Evolutionary conservation across 2,797 vertebrate genomes (phyloP).

Genomic region (Falco biarmicus): DNA sequence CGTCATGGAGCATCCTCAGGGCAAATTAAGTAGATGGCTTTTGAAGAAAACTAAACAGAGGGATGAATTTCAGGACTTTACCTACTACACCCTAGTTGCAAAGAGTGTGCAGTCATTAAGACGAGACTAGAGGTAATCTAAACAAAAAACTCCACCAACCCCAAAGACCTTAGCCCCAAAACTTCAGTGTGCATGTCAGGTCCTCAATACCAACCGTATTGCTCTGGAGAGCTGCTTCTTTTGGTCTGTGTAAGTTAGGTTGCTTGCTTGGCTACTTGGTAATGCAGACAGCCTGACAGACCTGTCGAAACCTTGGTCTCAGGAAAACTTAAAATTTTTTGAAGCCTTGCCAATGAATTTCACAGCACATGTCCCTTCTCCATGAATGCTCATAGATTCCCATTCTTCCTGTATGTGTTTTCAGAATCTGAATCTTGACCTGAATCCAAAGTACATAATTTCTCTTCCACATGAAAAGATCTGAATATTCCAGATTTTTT

Average conservation of each 20-base stretch:
- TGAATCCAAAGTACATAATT: not conserved
- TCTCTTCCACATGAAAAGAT: not conserved
- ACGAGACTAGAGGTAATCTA: not conserved
- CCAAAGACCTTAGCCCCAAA: not conserved
- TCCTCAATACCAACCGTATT: not conserved
- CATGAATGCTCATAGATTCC: not conserved
- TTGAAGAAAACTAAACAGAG: not conserved
- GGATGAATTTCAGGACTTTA: not conserved
- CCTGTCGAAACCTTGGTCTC: not conserved
- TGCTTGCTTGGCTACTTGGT: not conserved
- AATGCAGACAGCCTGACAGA: not conserved
- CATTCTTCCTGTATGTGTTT: not conserved
- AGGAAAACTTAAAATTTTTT: not conserved
- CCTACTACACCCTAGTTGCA: not conserved
- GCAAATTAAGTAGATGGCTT: not conserved
- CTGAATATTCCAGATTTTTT: not conserved
- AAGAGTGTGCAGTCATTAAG: not conserved
- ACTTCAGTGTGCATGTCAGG: not conserved
- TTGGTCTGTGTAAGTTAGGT: not conserved
- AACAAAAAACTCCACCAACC: not conserved
- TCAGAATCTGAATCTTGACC: not conserved
- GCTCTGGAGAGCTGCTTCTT: not conserved
- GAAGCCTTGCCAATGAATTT: not conserved
- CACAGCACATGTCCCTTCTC: not conserved
- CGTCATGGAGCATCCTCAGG: not conserved